phyloP scores from a whole-genome alignment of 2,113 vertebrate genomes.

The Crotalus viridis region DNA sequence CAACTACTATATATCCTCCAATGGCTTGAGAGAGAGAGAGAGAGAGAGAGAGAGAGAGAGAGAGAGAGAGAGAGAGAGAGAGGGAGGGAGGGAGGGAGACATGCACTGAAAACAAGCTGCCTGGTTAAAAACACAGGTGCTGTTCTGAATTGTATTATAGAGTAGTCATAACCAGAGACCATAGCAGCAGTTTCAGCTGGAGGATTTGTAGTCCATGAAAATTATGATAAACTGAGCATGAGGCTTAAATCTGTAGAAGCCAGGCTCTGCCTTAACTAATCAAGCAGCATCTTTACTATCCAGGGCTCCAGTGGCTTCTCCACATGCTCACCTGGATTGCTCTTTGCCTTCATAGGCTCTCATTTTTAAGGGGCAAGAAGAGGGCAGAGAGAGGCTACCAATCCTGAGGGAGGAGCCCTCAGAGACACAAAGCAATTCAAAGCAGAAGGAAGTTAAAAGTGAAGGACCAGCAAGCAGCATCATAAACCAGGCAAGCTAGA shows the following conservation, averaged over 20 bases:
- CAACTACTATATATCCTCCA: neutral
- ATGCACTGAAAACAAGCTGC: slow-evolving; percentile 37
- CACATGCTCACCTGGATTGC: slow-evolving; percentile 53
- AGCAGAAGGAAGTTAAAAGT: neutral
- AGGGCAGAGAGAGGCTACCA: slow-evolving; percentile 51
- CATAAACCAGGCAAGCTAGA: slow-evolving; percentile 45
- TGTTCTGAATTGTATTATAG: accelerated
- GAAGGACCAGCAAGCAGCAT: neutral
- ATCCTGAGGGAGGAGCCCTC: slow-evolving; percentile 50
- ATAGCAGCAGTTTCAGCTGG: neutral
- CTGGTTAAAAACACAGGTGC: neutral
- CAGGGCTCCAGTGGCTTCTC: slow-evolving; percentile 53
- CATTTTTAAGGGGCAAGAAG: slow-evolving; percentile 60
- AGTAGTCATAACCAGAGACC: neutral
- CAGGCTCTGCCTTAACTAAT: slow-evolving; percentile 38
- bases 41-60: too few species aligned
- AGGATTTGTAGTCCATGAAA: neutral
- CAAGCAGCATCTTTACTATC: slow-evolving; percentile 55
- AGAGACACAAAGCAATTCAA: slow-evolving; percentile 44
- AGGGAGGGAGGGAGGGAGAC: too few species aligned
- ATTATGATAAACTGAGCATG: slow-evolving; percentile 31
- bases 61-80: too few species aligned
- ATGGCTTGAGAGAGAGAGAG: slow-evolving; percentile 35
- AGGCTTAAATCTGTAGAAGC: neutral
- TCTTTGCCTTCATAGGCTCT: slow-evolving; percentile 63